These are phyloP conservation scores for Tetramorium parvispinum DNA, from an alignment of 1,140 invertebrate genomes.

Conservation along the genomic window DNA sequence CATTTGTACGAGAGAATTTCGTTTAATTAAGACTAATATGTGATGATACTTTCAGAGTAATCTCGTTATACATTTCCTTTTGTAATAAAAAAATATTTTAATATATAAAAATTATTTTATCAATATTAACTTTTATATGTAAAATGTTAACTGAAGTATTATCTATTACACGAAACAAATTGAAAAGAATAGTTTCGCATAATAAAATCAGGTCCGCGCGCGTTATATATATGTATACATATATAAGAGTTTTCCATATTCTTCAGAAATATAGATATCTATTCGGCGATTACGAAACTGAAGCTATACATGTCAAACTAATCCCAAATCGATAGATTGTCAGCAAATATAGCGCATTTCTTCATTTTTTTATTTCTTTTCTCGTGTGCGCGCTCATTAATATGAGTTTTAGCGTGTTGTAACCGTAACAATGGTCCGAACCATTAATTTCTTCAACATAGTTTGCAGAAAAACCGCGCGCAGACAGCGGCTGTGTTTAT, in stretches of 20 bases:
- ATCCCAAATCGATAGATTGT: slow-evolving; percentile 14
- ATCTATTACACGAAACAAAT: too few relatives aligned
- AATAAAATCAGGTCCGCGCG: neutral
- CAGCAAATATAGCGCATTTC: neutral
- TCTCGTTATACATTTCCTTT: neutral
- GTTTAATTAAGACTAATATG: slow-evolving; percentile 17
- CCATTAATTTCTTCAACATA: slow-evolving; percentile 26
- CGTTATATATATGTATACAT: too few relatives aligned
- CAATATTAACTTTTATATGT: neutral
- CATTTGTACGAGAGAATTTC: neutral
- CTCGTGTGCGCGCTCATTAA: neutral
- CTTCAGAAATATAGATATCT: neutral
- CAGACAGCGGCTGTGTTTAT: neutral
- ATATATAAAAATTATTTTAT: neutral
- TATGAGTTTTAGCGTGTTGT: neutral
- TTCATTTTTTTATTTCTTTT: neutral
- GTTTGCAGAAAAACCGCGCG: neutral
- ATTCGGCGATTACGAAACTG: neutral
- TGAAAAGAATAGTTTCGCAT: neutral
- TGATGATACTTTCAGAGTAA: neutral
- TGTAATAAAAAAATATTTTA: neutral
- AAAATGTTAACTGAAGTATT: too few relatives aligned
- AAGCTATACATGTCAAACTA: neutral
- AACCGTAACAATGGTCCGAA: neutral
- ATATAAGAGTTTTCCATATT: neutral